Conservation (phyloP, 2,113 vertebrate genomes). For the Laterallus jamaicensis region DNA sequence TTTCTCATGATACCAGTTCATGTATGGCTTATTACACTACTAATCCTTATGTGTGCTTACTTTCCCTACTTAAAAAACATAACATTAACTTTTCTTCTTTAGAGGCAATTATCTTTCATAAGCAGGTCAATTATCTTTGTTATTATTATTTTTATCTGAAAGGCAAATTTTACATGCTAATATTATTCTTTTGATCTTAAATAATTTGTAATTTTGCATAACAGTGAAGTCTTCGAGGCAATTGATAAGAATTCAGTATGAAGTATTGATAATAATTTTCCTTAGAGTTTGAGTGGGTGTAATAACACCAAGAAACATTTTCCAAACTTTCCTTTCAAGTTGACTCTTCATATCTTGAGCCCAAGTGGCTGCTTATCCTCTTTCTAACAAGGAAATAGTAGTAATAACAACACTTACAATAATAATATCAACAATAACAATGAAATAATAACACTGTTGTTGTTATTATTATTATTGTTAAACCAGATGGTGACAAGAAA, state of each 20-base stretch:
- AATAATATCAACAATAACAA: no score
- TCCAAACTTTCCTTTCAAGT: not conserved
- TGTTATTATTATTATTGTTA: not conserved
- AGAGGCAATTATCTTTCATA: not conserved
- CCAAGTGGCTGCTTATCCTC: not conserved
- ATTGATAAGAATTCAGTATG: not conserved
- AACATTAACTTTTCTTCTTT: not conserved
- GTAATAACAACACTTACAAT: no score
- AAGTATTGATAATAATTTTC: not conserved
- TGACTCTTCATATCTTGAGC: not conserved
- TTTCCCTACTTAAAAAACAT: not conserved
- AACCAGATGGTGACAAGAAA: not conserved
- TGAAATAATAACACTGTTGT: no score
- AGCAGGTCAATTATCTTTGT: not conserved
- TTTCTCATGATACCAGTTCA: not conserved
- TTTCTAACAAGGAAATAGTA: not conserved
- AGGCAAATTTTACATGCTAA: not conserved
- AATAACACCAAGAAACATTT: not conserved
- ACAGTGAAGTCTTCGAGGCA: not conserved
- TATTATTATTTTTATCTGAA: conserved; percentile 9
- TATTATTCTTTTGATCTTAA: conserved; percentile 15
- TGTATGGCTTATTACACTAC: not conserved
- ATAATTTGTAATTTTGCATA: not conserved
- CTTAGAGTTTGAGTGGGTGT: not conserved
- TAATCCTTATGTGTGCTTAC: not conserved